A percentile compares a stretch with the other conserved stretches of the same genome.
Conservation (phyloP, 2,888 invertebrate genomes). For the Tetragonula carbonaria region DNA sequence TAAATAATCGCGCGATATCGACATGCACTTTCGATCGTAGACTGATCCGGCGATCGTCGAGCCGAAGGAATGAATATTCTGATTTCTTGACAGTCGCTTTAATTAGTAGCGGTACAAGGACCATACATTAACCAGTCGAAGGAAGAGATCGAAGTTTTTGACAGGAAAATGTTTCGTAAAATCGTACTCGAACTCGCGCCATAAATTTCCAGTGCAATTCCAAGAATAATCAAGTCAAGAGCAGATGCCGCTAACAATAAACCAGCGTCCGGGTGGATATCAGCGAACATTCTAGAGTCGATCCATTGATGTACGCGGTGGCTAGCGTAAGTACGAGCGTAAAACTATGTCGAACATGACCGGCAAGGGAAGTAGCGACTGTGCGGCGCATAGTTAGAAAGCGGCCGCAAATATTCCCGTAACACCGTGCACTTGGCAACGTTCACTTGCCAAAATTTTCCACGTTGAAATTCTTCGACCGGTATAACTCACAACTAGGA, state of each 20-base stretch:
- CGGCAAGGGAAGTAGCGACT: not conserved
- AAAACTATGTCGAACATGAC: constrained; percentile 52
- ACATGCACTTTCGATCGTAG: not conserved
- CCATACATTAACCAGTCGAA: constrained; percentile 27
- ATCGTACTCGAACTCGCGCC: constrained; percentile 47
- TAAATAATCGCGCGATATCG: constrained; percentile 23
- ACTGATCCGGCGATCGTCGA: not conserved
- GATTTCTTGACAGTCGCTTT: constrained; percentile 29
- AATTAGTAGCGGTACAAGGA: constrained; percentile 52
- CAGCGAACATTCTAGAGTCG: constrained; percentile 55
- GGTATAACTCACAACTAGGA: constrained; percentile 10
- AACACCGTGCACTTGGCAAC: constrained; percentile 20
- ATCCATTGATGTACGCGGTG: constrained; percentile 59
- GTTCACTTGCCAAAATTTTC: constrained; percentile 14
- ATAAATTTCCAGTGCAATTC: constrained; percentile 66
- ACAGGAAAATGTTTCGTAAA: constrained; percentile 62
- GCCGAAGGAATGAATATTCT: not conserved
- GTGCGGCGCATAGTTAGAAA: constrained; percentile 25
- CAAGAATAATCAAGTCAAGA: constrained; percentile 64
- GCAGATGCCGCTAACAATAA: constrained; percentile 69
- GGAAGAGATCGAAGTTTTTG: constrained; percentile 59
- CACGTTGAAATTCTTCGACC: not conserved
- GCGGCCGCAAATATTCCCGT: constrained; percentile 41
- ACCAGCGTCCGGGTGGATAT: constrained; percentile 50
- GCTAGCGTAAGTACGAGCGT: constrained; percentile 52